Evolutionary conservation across 2,113 vertebrate genomes (phyloP).

Genomic region (Furnarius figulus): DNA sequence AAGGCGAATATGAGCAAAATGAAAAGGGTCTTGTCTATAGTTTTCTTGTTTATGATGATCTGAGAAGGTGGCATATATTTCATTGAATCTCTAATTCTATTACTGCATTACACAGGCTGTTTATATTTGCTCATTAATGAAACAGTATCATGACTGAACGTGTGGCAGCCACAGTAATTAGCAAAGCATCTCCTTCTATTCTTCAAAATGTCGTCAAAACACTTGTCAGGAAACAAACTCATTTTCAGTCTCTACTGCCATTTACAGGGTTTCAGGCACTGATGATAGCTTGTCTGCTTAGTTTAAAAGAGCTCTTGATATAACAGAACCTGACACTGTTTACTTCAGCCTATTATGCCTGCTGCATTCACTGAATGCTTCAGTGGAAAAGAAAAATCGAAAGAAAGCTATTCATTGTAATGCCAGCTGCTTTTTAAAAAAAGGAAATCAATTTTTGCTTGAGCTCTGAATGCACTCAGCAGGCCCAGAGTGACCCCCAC

Average conservation of each 20-base stretch:
- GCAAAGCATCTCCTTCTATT: conserved; percentile 77
- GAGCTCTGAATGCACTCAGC: conserved; percentile 75
- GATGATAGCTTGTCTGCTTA: conserved; percentile 82
- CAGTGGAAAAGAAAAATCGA: conserved; percentile 82
- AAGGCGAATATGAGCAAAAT: neutral
- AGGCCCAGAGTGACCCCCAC: conserved; percentile 70
- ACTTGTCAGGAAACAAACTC: conserved; percentile 82
- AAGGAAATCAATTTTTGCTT: conserved; percentile 84
- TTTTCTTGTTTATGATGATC: neutral
- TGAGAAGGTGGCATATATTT: neutral
- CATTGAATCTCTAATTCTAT: conserved; percentile 62
- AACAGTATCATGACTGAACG: conserved; percentile 73
- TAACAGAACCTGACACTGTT: conserved; percentile 87
- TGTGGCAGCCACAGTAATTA: conserved; percentile 75
- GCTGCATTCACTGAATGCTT: conserved; percentile 82
- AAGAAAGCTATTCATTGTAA: conserved; percentile 83
- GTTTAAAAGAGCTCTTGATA: conserved; percentile 83
- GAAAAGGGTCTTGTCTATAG: neutral
- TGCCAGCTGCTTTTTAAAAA: conserved; percentile 80
- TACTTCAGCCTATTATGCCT: conserved; percentile 82
- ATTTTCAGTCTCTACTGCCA: conserved; percentile 76
- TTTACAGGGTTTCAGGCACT: conserved; percentile 78
- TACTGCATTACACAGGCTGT: conserved; percentile 55
- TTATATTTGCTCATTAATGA: conserved; percentile 79
- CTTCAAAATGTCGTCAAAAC: conserved; percentile 80